Evolutionary conservation across 1,140 invertebrate genomes (phyloP).

Genomic region (Fopius arisanus): DNA sequence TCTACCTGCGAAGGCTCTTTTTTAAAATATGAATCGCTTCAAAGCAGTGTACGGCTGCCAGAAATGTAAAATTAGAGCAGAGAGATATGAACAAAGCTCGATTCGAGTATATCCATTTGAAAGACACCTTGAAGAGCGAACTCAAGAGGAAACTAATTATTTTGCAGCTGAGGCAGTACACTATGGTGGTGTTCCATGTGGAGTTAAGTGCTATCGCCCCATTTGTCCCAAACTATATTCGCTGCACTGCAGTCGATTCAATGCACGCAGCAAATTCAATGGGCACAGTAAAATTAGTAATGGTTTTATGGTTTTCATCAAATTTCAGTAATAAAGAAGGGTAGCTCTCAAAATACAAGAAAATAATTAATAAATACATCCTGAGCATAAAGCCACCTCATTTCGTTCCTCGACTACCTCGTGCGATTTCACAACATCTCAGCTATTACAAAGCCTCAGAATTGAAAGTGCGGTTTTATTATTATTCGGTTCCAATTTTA

Average conservation of each 20-base stretch:
- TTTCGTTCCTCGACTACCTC: conserved; percentile 19
- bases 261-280: no score
- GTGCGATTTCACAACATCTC: conserved; percentile 20
- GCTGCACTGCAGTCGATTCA: neutral
- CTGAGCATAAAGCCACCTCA: neutral
- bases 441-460: conserved; percentile 26
- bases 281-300: neutral
- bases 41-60: neutral
- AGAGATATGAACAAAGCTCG: neutral
- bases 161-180: neutral
- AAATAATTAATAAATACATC: conserved; percentile 1
- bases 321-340: neutral
- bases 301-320: neutral
- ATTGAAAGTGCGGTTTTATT: conserved; percentile 16
- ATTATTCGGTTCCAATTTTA: conserved; percentile 25
- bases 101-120: neutral
- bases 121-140: neutral
- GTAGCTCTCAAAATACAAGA: neutral
- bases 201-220: neutral
- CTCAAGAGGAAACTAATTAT: neutral
- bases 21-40: conserved; percentile 11
- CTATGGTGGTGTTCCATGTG: neutral
- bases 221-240: neutral
- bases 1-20: conserved; percentile 22
- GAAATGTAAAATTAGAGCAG: neutral